Percentiles rank a stretch among this genome's conserved stretches.
phyloP scores from a whole-genome alignment of 1,140 invertebrate species.

The Hypsibius dujardini region DNA sequence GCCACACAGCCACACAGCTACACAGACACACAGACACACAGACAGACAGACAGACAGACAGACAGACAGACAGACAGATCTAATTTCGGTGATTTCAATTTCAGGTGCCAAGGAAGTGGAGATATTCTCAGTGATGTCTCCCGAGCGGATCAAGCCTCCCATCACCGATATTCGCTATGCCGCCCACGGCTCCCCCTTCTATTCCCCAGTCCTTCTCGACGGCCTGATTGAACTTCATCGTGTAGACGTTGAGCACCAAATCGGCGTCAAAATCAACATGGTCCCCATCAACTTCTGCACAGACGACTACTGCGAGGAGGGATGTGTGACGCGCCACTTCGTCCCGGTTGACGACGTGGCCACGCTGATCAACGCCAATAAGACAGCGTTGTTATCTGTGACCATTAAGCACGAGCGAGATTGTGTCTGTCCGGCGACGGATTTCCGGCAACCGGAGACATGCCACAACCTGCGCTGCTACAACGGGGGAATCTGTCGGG shows the following conservation, averaged over 20 bases:
- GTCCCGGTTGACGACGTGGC: conserved; percentile 5
- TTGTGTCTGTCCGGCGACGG: conserved; percentile 72
- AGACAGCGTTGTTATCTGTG: conserved; percentile 79
- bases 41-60: no score
- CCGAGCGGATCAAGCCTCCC: conserved; percentile 53
- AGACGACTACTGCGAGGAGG: conserved; percentile 13
- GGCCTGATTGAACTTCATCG: conserved; percentile 81
- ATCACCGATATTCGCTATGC: conserved; percentile 80
- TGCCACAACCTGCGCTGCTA: conserved; percentile 75
- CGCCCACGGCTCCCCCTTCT: conserved; percentile 84
- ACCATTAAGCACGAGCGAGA: conserved; percentile 67
- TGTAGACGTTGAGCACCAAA: conserved; percentile 70
- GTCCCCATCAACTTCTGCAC: conserved; percentile 50
- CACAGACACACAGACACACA: no score
- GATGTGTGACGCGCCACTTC: neutral
- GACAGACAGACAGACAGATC: no score
- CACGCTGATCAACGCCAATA: conserved; percentile 62
- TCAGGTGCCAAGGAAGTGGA: conserved; percentile 57
- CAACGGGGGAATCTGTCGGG: conserved; percentile 69
- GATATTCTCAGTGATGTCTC: conserved; percentile 69
- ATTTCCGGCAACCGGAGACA: conserved; percentile 68
- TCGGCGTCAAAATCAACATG: conserved; percentile 89
- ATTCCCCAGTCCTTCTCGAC: conserved; percentile 77
- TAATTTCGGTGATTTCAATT: no score
- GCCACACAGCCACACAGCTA: no score